phyloP scores from a whole-genome alignment of 2,888 invertebrate species.

The Drosophila kanekoi region DNA sequence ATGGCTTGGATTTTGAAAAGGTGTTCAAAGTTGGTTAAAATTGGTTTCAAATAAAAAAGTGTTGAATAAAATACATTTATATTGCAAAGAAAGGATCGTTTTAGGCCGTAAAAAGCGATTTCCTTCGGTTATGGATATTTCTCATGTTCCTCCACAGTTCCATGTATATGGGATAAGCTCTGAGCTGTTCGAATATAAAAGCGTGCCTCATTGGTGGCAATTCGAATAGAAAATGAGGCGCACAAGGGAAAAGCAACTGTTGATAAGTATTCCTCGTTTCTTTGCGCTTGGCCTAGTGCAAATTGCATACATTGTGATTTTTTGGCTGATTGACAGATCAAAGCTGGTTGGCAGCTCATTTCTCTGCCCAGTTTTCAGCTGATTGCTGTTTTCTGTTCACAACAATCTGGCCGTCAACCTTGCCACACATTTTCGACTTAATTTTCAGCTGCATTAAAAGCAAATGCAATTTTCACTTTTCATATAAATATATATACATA shows the following conservation, averaged over 20 bases:
- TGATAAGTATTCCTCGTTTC: slow-evolving; percentile 7
- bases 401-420: slow-evolving; percentile 28
- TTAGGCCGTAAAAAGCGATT: too few relatives aligned
- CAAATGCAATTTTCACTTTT: slow-evolving; percentile 79
- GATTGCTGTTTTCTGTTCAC: slow-evolving; percentile 14
- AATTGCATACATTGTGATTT: not conserved
- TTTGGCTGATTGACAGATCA: slow-evolving; percentile 36
- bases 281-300: slow-evolving; percentile 29
- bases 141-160: too few relatives aligned
- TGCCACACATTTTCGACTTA: slow-evolving; percentile 58
- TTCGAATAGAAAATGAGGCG: not conserved
- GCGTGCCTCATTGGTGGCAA: not conserved
- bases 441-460: slow-evolving; percentile 71
- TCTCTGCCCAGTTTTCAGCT: slow-evolving; percentile 12
- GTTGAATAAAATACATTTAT: too few relatives aligned
- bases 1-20: too few relatives aligned
- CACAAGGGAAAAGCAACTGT: slow-evolving; percentile 17
- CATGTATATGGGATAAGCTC: too few relatives aligned
- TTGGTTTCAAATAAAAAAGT: too few relatives aligned
- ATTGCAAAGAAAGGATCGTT: too few relatives aligned
- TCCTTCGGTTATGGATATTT: too few relatives aligned
- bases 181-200: too few relatives aligned
- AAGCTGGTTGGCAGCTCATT: slow-evolving; percentile 33
- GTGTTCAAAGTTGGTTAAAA: too few relatives aligned
- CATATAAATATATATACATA: slow-evolving; percentile 5